Evolutionary conservation across 2,113 vertebrate species (phyloP).

Genomic region (Toxotes jaculatrix): DNA sequence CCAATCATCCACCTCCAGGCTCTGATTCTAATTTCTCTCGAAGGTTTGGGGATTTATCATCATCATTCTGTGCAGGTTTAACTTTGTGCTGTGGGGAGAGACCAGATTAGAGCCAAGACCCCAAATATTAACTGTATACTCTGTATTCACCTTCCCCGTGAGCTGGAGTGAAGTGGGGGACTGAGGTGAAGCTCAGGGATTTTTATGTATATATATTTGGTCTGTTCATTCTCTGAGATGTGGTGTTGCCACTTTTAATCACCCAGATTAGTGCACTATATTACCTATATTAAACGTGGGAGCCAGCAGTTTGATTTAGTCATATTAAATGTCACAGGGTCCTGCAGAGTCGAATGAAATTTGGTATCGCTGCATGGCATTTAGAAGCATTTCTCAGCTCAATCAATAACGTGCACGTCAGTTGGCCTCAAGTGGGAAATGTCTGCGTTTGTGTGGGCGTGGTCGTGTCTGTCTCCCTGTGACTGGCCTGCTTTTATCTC

Average conservation of each 20-base stretch:
- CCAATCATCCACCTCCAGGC: not conserved
- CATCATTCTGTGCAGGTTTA: not conserved
- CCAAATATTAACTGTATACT: not conserved
- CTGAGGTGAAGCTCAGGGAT: not conserved
- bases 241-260: constrained; percentile 14
- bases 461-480: constrained; percentile 20
- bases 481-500: constrained; percentile 22
- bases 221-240: constrained; percentile 9
- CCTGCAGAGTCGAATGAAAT: constrained; percentile 4
- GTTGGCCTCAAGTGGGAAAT: constrained; percentile 8
- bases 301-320: constrained; percentile 34
- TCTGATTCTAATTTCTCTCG: not conserved
- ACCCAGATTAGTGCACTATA: constrained; percentile 7
- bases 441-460: constrained; percentile 14
- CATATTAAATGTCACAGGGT: constrained; percentile 27
- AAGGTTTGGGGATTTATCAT: not conserved
- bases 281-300: constrained; percentile 28
- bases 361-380: constrained; percentile 24
- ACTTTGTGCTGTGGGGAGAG: not conserved
- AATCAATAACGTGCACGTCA: constrained; percentile 33
- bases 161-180: not conserved
- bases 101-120: not conserved
- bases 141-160: not conserved
- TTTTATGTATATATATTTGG: not conserved
- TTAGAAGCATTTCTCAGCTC: constrained; percentile 10